Conservation (phyloP, 2,888 invertebrate genomes). For the Anorthoa munda region DNA sequence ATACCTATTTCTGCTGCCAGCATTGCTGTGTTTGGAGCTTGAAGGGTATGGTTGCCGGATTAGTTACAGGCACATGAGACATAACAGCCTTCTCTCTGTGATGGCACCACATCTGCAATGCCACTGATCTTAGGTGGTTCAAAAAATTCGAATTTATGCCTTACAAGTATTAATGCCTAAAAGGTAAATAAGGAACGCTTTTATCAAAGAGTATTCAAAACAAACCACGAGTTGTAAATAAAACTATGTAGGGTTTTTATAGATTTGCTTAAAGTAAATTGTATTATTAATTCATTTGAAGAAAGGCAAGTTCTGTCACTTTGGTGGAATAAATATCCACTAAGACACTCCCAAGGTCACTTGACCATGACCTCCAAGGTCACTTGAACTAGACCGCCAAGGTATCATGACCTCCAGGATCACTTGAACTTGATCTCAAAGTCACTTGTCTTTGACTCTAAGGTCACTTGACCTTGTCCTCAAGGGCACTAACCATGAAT, state of each 20-base stretch:
- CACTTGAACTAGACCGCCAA: too few species aligned
- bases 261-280: neutral
- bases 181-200: neutral
- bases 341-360: too few species aligned
- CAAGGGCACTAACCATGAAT: too few species aligned
- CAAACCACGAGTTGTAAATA: neutral
- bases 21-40: neutral
- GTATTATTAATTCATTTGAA: neutral
- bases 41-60: neutral
- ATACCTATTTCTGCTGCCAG: constrained; percentile 6
- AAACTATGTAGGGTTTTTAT: neutral
- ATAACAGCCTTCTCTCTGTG: neutral
- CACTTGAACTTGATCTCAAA: too few species aligned
- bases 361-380: too few species aligned
- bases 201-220: neutral
- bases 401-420: too few species aligned
- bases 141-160: too few species aligned
- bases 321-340: too few species aligned
- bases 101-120: neutral
- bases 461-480: too few species aligned
- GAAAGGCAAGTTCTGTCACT: too few species aligned
- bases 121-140: too few species aligned
- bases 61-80: constrained; percentile 16
- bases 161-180: neutral
- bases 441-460: too few species aligned